Evolutionary conservation across 2,113 vertebrate genomes (phyloP).

Genomic region (Cygnus buccinator): DNA sequence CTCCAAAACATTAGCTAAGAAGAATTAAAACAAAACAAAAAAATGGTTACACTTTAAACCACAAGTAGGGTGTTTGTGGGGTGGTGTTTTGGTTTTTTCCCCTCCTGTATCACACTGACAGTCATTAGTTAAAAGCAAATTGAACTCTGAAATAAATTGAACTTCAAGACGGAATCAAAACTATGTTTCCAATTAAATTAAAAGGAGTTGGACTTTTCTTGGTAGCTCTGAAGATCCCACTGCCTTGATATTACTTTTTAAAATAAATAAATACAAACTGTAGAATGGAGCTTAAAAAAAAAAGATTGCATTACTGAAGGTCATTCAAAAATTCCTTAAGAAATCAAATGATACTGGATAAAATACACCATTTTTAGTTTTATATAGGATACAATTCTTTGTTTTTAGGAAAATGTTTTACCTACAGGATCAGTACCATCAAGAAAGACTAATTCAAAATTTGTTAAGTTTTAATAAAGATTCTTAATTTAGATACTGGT

Average conservation of each 20-base stretch:
- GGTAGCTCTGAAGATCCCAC: background rate
- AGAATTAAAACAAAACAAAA: slow-evolving; percentile 9
- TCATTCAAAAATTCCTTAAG: background rate
- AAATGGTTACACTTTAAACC: background rate
- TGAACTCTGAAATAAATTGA: background rate
- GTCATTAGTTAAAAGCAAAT: background rate
- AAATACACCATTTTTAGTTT: background rate
- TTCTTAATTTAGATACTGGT: background rate
- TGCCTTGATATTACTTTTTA: background rate
- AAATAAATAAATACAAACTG: background rate
- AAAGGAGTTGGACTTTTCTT: background rate
- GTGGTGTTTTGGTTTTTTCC: background rate
- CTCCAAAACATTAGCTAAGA: slow-evolving; percentile 94
- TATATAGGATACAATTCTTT: background rate
- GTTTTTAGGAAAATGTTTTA: background rate
- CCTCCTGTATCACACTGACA: background rate
- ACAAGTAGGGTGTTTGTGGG: background rate
- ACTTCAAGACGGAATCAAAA: background rate
- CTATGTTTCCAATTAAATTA: background rate
- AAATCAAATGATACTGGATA: background rate
- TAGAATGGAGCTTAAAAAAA: background rate
- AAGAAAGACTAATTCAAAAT: background rate
- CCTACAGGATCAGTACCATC: background rate
- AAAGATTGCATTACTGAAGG: background rate
- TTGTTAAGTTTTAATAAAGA: background rate